Percentiles rank a stretch among this genome's conserved stretches.
Evolutionary conservation across 2,113 vertebrate genomes (phyloP).

Genomic region (Lanius collurio): DNA sequence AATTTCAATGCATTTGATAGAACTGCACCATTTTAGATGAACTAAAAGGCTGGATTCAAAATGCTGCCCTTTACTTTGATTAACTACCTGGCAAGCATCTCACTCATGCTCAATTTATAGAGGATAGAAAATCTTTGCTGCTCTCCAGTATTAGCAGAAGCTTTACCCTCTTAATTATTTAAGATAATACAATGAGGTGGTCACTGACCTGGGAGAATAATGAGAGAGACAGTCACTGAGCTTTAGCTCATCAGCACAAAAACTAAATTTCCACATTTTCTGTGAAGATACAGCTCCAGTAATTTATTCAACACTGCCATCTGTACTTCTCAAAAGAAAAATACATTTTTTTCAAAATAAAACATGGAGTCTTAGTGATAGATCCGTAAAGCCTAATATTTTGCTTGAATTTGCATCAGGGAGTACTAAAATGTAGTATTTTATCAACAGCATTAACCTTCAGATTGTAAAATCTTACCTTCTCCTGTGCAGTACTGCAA

Average conservation of each 20-base stretch:
- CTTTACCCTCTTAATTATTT: conserved; percentile 36
- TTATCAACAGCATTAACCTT: neutral
- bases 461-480: neutral
- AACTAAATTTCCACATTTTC: neutral
- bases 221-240: neutral
- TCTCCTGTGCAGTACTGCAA: neutral
- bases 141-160: neutral
- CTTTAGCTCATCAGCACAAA: neutral
- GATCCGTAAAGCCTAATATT: neutral
- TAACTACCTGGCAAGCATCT: neutral
- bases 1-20: neutral
- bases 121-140: neutral
- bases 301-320: conserved; percentile 61
- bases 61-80: neutral
- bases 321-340: conserved; percentile 13
- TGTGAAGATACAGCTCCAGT: neutral
- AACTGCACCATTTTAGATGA: neutral
- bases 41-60: neutral
- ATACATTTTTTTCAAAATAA: neutral
- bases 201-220: conserved; percentile 4
- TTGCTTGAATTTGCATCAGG: neutral
- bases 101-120: neutral
- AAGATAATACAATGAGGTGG: neutral
- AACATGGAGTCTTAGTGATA: neutral
- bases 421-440: neutral